Conservation (phyloP, 2,888 invertebrate genomes). For the Corythucha ciliata region DNA sequence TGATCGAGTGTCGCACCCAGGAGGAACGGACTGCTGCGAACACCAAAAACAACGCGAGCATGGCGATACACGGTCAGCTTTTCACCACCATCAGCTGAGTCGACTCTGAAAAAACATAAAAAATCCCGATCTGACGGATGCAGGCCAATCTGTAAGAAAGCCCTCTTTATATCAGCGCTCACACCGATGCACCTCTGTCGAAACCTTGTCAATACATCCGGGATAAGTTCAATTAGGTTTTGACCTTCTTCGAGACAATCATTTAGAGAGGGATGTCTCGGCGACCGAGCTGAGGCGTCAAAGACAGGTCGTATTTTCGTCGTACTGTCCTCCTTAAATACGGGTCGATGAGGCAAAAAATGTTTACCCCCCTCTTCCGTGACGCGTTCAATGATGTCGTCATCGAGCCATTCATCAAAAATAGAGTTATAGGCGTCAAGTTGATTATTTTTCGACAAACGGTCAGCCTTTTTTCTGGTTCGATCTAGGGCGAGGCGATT, state of each 20-base stretch:
- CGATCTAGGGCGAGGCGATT: too few relatives aligned
- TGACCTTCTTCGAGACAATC: too few relatives aligned
- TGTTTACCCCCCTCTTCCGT: conserved; percentile 20
- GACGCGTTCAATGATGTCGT: conserved; percentile 36
- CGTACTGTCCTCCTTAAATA: conserved; percentile 26
- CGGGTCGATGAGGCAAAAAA: conserved; percentile 26
- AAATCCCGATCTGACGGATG: conserved; percentile 34
- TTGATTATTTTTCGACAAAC: too few relatives aligned
- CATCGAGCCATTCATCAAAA: conserved; percentile 35
- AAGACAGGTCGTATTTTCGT: conserved; percentile 31
- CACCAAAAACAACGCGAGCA: conserved; percentile 21
- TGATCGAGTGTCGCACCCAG: conserved; percentile 16
- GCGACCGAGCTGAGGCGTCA: conserved; percentile 31
- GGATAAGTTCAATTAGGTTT: too few relatives aligned
- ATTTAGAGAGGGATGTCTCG: too few relatives aligned
- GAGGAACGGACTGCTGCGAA: conserved; percentile 20
- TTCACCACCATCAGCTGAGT: background rate
- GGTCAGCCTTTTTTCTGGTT: too few relatives aligned
- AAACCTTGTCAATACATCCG: background rate
- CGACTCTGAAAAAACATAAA: conserved; percentile 37
- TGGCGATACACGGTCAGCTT: conserved; percentile 16
- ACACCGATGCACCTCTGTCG: background rate
- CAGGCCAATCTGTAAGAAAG: conserved; percentile 22
- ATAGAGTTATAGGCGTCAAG: conserved; percentile 34
- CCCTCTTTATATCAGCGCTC: conserved; percentile 33